phyloP scores from a whole-genome alignment of 2,797 vertebrate genomes.

The Sebastes hubbsi region DNA sequence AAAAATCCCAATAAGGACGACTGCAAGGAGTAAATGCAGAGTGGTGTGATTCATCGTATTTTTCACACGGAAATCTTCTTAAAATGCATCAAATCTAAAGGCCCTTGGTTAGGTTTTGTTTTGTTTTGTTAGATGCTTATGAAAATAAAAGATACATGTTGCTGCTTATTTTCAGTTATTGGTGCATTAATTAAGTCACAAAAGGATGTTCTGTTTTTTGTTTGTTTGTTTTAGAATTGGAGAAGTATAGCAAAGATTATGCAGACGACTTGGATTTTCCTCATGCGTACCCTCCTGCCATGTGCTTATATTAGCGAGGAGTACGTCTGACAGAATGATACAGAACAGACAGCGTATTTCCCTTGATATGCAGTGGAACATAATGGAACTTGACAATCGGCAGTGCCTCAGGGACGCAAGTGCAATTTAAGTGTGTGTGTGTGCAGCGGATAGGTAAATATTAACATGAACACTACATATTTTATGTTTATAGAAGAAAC shows the following conservation, averaged over 20 bases:
- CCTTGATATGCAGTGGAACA: slow-evolving; percentile 12
- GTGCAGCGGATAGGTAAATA: neutral
- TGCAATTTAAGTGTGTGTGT: neutral
- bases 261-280: neutral
- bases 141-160: neutral
- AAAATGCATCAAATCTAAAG: neutral
- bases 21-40: neutral
- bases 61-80: neutral
- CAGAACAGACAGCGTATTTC: slow-evolving; percentile 4
- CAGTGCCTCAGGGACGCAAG: neutral
- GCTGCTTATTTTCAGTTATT: neutral
- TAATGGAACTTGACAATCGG: slow-evolving; percentile 16
- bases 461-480: neutral
- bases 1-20: slow-evolving; percentile 9
- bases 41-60: neutral
- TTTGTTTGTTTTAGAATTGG: neutral
- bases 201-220: too few relatives aligned
- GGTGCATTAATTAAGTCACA: neutral
- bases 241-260: neutral
- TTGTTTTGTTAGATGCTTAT: neutral
- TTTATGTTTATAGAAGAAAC: neutral
- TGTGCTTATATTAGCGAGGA: neutral
- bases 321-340: slow-evolving; percentile 1
- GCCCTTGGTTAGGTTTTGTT: neutral
- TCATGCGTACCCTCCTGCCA: neutral